Base-by-base conservation (phyloP, 1,140 invertebrate genomes). In the Papilio dardanus region DNA sequence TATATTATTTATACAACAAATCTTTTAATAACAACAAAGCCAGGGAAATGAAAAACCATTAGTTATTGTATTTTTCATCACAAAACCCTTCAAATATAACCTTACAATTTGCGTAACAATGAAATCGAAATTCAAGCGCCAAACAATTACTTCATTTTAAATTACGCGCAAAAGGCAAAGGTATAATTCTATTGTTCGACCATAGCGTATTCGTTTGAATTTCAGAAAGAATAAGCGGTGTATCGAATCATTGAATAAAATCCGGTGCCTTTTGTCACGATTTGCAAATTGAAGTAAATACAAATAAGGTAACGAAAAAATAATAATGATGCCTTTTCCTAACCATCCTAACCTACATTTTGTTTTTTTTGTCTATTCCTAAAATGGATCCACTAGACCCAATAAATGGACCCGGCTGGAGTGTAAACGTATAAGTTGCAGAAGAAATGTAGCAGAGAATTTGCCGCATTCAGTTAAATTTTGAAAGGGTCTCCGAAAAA, bases 101-200 rank as follows among this genome's bases (percentile, higher is more conserved):
- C 42, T 46, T n/a, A 46, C 42, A 46, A 46, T 6, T 46, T n/a
- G 14, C 16, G 19, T n/a, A 46, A 46, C 42, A 46, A 46, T 46
- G 3, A 46, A 46, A 46, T 46, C 42, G 28, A 71, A 71, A 71
- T 42, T 42, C 50, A 42, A 71, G 24, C 31, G 37, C 37, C 21
- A 71, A 71, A 71, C 68, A 71, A 71, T 46, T 35, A 67, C 28
- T 16, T 12, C 24, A 19, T 67, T 67, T 68, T 37, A 3, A 19
- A 33, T 37, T 21, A 7, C 19, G 35, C 74, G 67, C 74, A 75
- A 65, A 76, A 80, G 73, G 54, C 76, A 83, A 86, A 83, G 84
- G 86, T 85, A 88, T 82, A 87, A 88, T 90, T 88, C 88, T 88
- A 90, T 90, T 90, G 88, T 90, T 82, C 82, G 62, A 71, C 65